These are phyloP conservation scores for Chondrilla cf. caribensis DNA, from an alignment of 37 sponge, comb jelly and placozoan species.

Conservation along the genomic window DNA sequence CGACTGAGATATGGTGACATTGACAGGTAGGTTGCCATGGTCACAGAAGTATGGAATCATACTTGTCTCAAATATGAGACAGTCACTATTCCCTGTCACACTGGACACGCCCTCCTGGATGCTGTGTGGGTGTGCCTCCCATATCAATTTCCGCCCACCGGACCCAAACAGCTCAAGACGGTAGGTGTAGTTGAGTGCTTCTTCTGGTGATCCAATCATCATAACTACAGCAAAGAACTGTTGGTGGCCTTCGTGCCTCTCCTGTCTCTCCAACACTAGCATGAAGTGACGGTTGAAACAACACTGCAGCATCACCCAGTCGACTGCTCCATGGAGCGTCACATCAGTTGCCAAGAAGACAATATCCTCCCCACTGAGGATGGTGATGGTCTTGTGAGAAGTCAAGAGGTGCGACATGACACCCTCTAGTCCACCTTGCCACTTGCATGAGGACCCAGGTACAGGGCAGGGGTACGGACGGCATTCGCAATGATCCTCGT, in stretches of 20 bases:
- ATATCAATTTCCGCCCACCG: slow-evolving; percentile 75
- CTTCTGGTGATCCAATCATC: slow-evolving; percentile 86
- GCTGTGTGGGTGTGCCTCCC: slow-evolving; percentile 94
- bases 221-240: slow-evolving; percentile 98
- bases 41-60: slow-evolving; percentile 91
- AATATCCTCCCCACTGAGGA: slow-evolving; percentile 92
- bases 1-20: slow-evolving; percentile 74
- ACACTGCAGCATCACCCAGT: slow-evolving; percentile 99
- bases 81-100: slow-evolving; percentile 82
- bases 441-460: slow-evolving; percentile 93
- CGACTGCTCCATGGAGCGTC: slow-evolving; percentile 88
- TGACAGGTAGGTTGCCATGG: slow-evolving; percentile 93
- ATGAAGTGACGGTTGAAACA: slow-evolving; percentile 92
- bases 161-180: slow-evolving; percentile 67
- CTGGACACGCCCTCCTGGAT: slow-evolving; percentile 89
- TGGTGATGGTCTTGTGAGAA: slow-evolving; percentile 93
- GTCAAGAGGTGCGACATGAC: slow-evolving; percentile 77
- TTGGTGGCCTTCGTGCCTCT: slow-evolving; percentile 80
- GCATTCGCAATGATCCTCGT: slow-evolving; percentile 88
- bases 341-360: slow-evolving; percentile 98
- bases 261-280: slow-evolving; percentile 97
- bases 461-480: slow-evolving; percentile 95
- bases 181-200: slow-evolving; percentile 82
- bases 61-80: slow-evolving; percentile 91
- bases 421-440: slow-evolving; percentile 80